Conservation (phyloP, 2,888 invertebrate genomes). For the Anthoptus insignis region DNA sequence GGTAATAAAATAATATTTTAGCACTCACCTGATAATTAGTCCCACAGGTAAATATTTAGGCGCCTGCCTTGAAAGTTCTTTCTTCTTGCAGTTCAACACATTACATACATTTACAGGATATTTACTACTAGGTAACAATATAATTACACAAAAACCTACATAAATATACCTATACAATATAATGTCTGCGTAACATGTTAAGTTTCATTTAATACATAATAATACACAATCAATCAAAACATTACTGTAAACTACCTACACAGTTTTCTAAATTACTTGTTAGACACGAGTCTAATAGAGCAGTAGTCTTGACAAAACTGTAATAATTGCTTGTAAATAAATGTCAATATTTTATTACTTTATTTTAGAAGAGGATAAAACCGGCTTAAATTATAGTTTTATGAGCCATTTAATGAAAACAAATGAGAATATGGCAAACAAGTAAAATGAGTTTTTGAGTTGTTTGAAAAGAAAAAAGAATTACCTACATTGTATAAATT, state of each 20-base stretch:
- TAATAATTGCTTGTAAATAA: constrained; percentile 30
- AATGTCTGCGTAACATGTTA: background rate
- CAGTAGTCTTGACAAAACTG: constrained; percentile 68
- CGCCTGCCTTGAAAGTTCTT: background rate
- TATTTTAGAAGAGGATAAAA: constrained; percentile 36
- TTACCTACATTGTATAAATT: constrained; percentile 81
- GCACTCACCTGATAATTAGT: constrained; percentile 8
- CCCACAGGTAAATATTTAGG: background rate
- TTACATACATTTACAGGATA: background rate
- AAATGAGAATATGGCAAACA: constrained; percentile 58
- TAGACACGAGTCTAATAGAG: constrained; percentile 15
- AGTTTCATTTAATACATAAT: constrained; percentile 2
- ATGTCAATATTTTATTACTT: constrained; percentile 41
- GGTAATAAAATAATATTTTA: background rate
- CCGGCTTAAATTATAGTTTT: constrained; percentile 52
- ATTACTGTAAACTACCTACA: constrained; percentile 1
- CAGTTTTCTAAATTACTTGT: constrained; percentile 15
- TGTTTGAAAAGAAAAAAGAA: constrained; percentile 59
- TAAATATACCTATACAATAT: background rate
- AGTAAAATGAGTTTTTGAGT: constrained; percentile 58
- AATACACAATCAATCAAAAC: constrained; percentile 26
- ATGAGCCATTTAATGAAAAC: constrained; percentile 59
- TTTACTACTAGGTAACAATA: constrained; percentile 5
- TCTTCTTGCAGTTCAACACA: constrained; percentile 24
- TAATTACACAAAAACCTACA: constrained; percentile 9